phyloP scores from a whole-genome alignment of 2,113 vertebrate species.

The Epinephelus cyanopodus region DNA sequence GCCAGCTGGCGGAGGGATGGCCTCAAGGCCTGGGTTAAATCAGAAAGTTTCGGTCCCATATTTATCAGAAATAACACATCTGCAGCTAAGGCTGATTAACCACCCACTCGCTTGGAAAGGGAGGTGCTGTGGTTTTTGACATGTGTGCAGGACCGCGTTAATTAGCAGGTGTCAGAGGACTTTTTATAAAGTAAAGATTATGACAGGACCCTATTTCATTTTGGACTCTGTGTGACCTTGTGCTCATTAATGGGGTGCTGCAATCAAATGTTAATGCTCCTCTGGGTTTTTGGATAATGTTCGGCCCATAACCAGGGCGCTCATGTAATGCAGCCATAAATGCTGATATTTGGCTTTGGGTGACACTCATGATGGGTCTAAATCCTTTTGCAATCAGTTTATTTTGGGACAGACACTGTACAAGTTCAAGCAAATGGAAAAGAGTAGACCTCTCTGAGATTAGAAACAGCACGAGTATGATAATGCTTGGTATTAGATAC shows the following conservation, averaged over 20 bases:
- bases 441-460: slow-evolving; percentile 8
- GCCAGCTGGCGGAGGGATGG: slow-evolving; percentile 57
- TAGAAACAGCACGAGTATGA: background rate
- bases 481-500: slow-evolving; percentile 5
- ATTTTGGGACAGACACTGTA: slow-evolving; percentile 28
- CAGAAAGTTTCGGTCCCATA: slow-evolving; percentile 24
- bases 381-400: slow-evolving; percentile 45
- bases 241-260: slow-evolving; percentile 40
- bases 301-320: slow-evolving; percentile 24
- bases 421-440: slow-evolving; percentile 24
- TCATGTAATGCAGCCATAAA: slow-evolving; percentile 39
- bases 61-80: slow-evolving; percentile 61
- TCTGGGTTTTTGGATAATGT: slow-evolving; percentile 52
- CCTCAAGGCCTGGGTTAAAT: slow-evolving; percentile 44
- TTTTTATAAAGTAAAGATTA: slow-evolving; percentile 36
- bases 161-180: slow-evolving; percentile 56
- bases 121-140: background rate
- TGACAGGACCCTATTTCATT: slow-evolving; percentile 19
- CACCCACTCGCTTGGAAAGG: slow-evolving; percentile 25
- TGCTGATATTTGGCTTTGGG: slow-evolving; percentile 46
- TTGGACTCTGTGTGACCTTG: slow-evolving; percentile 44
- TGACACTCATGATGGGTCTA: slow-evolving; percentile 25
- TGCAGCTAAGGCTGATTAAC: slow-evolving; percentile 53
- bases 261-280: slow-evolving; percentile 58
- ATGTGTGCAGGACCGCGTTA: background rate